A percentile compares a stretch with the other conserved stretches of the same genome.
These are phyloP conservation scores for Emydocephalus ijimae DNA, from an alignment of 2,113 vertebrate genomes.

Conservation along the genomic window DNA sequence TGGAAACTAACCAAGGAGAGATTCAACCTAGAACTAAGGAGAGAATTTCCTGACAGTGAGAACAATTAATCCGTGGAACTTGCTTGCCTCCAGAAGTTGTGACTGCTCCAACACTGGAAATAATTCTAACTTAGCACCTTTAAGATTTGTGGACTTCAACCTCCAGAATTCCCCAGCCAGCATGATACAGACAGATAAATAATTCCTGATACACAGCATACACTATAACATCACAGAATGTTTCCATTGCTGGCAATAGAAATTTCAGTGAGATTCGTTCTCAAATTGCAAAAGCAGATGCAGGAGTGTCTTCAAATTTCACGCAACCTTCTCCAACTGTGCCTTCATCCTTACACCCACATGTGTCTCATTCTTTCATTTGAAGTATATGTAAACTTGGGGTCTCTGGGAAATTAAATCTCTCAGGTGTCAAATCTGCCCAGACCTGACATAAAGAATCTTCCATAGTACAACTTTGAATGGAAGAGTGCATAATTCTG, in stretches of 20 bases:
- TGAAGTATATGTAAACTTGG: background rate
- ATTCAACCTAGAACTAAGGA: no score
- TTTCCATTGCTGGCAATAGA: constrained; percentile 25
- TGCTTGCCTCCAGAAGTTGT: no score
- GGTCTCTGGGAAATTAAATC: background rate
- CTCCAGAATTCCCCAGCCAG: no score
- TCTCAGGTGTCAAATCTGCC: background rate
- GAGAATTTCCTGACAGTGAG: no score
- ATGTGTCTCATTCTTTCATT: background rate
- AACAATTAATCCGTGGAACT: no score
- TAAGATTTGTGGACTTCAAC: no score
- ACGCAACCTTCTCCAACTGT: background rate
- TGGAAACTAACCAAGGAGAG: no score
- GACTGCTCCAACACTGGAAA: no score
- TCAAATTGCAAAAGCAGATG: constrained; percentile 5
- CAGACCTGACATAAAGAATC: background rate
- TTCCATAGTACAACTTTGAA: background rate
- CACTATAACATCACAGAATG: constrained; percentile 12
- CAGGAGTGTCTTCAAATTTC: background rate
- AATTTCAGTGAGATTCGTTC: constrained; percentile 26
- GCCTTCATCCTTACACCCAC: background rate
- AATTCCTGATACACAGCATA: background rate
- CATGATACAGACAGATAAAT: no score
- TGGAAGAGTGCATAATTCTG: background rate
- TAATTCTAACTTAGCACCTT: no score